Percentiles rank a stretch among this genome's conserved stretches.
These are phyloP conservation scores for Hirtodrosophila duncani DNA, from an alignment of 2,888 invertebrate genomes.

Conservation along the genomic window DNA sequence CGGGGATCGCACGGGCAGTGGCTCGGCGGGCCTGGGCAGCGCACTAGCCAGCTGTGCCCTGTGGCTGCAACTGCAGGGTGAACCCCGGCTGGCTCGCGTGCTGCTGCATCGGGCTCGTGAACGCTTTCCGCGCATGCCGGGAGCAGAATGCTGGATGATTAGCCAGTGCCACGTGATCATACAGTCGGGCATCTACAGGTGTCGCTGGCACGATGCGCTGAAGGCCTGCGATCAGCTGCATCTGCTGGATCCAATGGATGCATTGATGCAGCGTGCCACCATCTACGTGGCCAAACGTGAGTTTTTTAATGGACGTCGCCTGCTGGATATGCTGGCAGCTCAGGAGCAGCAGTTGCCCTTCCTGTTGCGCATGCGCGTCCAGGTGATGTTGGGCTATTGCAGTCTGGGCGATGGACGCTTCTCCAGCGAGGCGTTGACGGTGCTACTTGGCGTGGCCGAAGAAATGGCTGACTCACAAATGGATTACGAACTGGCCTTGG, in stretches of 20 bases:
- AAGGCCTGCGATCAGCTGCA: slow-evolving; percentile 84
- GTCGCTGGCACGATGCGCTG: slow-evolving; percentile 85
- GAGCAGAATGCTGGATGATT: slow-evolving; percentile 83
- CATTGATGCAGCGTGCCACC: slow-evolving; percentile 80
- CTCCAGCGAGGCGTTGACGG: slow-evolving; percentile 81
- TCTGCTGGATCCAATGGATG: slow-evolving; percentile 83
- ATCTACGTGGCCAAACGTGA: slow-evolving; percentile 77
- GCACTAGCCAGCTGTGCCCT: slow-evolving; percentile 84
- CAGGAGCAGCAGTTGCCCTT: slow-evolving; percentile 78
- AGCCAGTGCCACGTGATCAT: slow-evolving; percentile 81
- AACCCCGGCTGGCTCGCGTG: slow-evolving; percentile 81
- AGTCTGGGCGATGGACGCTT: slow-evolving; percentile 80
- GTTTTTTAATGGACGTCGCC: slow-evolving; percentile 74
- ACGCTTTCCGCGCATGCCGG: slow-evolving; percentile 83
- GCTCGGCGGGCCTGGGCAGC: slow-evolving; percentile 85
- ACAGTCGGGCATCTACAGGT: slow-evolving; percentile 78
- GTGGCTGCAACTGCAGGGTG: slow-evolving; percentile 79
- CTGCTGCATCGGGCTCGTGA: slow-evolving; percentile 82
- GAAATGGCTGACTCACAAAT: slow-evolving; percentile 86
- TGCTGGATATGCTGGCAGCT: slow-evolving; percentile 66
- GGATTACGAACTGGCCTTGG: slow-evolving; percentile 86
- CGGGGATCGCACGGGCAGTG: slow-evolving; percentile 83
- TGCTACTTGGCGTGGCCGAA: slow-evolving; percentile 85
- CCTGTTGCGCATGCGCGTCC: slow-evolving; percentile 81
- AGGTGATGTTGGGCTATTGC: slow-evolving; percentile 84